phyloP scores from a whole-genome alignment of 2,113 vertebrate genomes.

The Anseranas semipalmata region DNA sequence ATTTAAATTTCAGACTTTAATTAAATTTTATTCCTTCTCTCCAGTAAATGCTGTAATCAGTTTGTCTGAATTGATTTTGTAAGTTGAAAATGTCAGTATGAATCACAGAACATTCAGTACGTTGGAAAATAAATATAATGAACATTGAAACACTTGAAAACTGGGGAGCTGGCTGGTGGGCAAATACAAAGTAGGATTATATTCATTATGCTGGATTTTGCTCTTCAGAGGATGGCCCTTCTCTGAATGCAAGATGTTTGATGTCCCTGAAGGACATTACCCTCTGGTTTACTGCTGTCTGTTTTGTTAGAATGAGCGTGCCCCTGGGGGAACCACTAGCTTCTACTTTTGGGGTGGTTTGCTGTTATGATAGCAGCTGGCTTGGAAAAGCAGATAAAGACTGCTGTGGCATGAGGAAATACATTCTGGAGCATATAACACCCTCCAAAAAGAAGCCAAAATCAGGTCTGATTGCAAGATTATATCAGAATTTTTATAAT shows the following conservation, averaged over 20 bases:
- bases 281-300: background rate
- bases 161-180: background rate
- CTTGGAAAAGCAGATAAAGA: background rate
- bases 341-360: background rate
- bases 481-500: background rate
- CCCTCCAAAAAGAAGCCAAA: background rate
- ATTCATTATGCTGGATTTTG: background rate
- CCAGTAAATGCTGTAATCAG: background rate
- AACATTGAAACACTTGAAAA: background rate
- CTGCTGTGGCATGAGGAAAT: background rate
- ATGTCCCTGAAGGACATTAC: background rate
- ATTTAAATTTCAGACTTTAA: background rate
- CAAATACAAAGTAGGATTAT: background rate
- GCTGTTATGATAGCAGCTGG: background rate
- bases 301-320: background rate
- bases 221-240: background rate
- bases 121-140: background rate
- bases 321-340: background rate
- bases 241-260: background rate
- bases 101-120: background rate
- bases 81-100: background rate
- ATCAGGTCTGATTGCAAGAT: background rate
- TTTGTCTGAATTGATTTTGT: background rate
- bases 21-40: background rate
- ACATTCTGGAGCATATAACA: background rate